A percentile compares a stretch with the other conserved stretches of the same genome.
Evolutionary conservation across 2,888 invertebrate species (phyloP).

Genomic region (Mesochorus sp.): DNA sequence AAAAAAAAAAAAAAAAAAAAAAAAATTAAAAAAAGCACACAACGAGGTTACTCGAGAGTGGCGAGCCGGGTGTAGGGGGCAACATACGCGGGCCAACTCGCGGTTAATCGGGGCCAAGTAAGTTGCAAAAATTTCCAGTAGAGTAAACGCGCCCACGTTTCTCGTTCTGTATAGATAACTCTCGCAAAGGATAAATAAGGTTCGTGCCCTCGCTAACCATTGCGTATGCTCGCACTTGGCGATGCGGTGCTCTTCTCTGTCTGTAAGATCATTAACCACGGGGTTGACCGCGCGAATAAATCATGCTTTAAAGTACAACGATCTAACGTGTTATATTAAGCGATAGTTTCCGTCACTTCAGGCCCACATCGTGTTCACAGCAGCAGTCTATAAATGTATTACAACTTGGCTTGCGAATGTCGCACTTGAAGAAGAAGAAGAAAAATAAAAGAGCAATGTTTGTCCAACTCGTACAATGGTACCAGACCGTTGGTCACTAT

Average conservation of each 20-base stretch:
- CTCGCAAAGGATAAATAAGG: constrained; percentile 71
- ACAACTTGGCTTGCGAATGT: background rate
- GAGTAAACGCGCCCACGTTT: constrained; percentile 40
- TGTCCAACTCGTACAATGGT: constrained; percentile 23
- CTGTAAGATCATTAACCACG: constrained; percentile 60
- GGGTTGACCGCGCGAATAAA: constrained; percentile 72
- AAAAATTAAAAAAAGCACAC: no score
- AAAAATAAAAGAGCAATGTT: constrained; percentile 19
- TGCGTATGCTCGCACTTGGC: constrained; percentile 61
- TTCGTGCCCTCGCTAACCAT: constrained; percentile 54
- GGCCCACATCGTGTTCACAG: background rate
- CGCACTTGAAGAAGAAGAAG: background rate
- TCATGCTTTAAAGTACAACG: constrained; percentile 74
- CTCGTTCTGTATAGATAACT: background rate
- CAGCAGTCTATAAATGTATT: background rate
- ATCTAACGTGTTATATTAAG: constrained; percentile 44
- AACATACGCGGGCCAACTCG: constrained; percentile 25
- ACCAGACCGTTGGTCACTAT: constrained; percentile 41
- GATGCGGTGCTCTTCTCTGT: constrained; percentile 32
- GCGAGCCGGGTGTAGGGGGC: background rate
- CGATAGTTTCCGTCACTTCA: constrained; percentile 48
- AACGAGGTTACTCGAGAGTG: no score
- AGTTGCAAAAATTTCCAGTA: constrained; percentile 65
- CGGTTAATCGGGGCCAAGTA: constrained; percentile 66
- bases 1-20: no score